Conservation (phyloP, 2,888 invertebrate species). For the Oligia strigilis region DNA sequence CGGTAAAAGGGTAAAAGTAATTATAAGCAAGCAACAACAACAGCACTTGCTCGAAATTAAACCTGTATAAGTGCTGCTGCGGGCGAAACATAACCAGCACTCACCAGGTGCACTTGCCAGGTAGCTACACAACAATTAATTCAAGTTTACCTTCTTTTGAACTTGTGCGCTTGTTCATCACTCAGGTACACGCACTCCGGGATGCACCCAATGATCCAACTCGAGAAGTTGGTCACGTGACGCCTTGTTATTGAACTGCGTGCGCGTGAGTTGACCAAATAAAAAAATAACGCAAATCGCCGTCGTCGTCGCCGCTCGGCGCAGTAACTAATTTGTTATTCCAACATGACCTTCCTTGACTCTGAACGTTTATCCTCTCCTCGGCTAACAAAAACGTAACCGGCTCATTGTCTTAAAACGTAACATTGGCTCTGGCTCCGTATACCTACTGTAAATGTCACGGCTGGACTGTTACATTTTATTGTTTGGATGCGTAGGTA, state of each 20-base stretch:
- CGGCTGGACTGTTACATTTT: conserved; percentile 49
- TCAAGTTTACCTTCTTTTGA: conserved; percentile 57
- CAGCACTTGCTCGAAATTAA: conserved; percentile 42
- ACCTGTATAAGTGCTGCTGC: conserved; percentile 53
- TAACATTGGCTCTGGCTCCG: conserved; percentile 46
- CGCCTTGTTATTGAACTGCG: conserved; percentile 70
- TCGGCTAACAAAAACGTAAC: conserved; percentile 67
- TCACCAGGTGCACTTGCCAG: conserved; percentile 77
- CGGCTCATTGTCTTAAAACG: conserved; percentile 67
- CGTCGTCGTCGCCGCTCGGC: conserved; percentile 63
- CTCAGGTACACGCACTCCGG: conserved; percentile 45
- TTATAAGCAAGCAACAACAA: conserved; percentile 24
- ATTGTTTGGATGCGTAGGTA: conserved; percentile 28
- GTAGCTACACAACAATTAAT: conserved; percentile 73
- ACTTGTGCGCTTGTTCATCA: conserved; percentile 39
- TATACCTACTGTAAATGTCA: conserved; percentile 51
- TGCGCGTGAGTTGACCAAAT: conserved; percentile 67
- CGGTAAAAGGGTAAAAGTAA: conserved; percentile 38
- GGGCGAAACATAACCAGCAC: conserved; percentile 71
- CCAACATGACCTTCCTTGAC: conserved; percentile 84
- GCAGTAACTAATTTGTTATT: conserved; percentile 79
- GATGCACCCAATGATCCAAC: conserved; percentile 28
- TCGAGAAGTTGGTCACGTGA: conserved; percentile 65
- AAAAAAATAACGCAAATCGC: conserved; percentile 71
- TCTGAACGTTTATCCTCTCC: conserved; percentile 76